Evolutionary conservation across 2,888 invertebrate genomes (phyloP).

Genomic region (Nezara viridula): DNA sequence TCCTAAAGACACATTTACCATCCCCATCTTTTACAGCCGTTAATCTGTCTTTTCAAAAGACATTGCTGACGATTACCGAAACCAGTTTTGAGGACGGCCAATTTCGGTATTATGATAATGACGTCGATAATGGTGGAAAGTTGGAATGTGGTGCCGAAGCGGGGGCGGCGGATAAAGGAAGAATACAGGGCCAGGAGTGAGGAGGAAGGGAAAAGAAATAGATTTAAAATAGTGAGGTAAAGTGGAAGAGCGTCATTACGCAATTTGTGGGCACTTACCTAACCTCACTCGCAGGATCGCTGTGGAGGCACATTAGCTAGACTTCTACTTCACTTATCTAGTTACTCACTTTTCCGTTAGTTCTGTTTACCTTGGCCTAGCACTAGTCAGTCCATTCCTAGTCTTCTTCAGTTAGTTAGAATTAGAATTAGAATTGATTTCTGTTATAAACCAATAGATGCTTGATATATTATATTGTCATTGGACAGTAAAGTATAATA

Average conservation of each 20-base stretch:
- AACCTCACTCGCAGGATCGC: neutral
- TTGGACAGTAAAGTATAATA: no score
- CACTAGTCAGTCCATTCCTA: neutral
- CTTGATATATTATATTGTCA: no score
- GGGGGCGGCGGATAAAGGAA: constrained; percentile 35
- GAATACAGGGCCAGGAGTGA: neutral
- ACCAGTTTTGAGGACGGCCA: constrained; percentile 22
- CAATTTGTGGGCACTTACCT: constrained; percentile 42
- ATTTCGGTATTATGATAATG: constrained; percentile 34
- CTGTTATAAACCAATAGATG: no score
- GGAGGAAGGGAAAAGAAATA: neutral
- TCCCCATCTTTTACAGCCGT: neutral
- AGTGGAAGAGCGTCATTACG: constrained; percentile 9
- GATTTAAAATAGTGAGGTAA: constrained; percentile 9
- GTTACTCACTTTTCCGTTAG: neutral
- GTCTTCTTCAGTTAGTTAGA: neutral
- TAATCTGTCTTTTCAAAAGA: neutral
- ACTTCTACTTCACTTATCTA: neutral
- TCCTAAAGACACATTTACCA: neutral
- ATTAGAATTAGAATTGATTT: no score
- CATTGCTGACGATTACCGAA: constrained; percentile 41
- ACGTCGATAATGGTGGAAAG: neutral
- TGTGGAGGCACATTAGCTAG: neutral
- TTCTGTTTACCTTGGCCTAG: neutral
- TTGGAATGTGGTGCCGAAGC: constrained; percentile 15